A percentile compares a stretch with the other conserved stretches of the same genome.
These are phyloP conservation scores for Rhopalosiphum nymphaeae DNA, from an alignment of 2,888 invertebrate genomes.

Conservation along the genomic window DNA sequence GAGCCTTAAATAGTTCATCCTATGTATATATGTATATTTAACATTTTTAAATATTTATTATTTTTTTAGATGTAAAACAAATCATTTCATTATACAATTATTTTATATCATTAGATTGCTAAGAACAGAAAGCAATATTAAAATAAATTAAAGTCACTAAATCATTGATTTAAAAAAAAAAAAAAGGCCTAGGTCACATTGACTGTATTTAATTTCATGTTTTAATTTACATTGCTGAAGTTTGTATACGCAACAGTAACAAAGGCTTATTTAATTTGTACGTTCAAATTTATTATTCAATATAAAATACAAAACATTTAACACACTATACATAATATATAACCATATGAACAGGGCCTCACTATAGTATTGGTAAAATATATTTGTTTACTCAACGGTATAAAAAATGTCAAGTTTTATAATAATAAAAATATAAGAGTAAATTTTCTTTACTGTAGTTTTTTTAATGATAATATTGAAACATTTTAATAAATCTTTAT, in stretches of 20 bases:
- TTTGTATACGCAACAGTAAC: not conserved
- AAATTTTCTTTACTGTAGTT: not conserved
- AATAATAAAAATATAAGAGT: not conserved
- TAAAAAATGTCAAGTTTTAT: not conserved
- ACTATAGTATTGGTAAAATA: not conserved
- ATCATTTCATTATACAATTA: not conserved
- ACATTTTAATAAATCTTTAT: not conserved
- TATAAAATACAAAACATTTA: not conserved
- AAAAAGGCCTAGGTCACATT: not conserved
- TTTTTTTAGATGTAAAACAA: not conserved
- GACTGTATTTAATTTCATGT: not conserved
- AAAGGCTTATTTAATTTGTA: not conserved
- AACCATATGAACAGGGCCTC: not conserved
- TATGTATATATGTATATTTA: not conserved
- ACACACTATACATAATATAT: not conserved
- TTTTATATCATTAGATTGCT: not conserved
- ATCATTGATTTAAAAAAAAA: not conserved
- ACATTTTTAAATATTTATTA: not conserved
- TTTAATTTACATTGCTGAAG: not conserved
- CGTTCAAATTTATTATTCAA: not conserved
- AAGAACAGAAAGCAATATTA: not conserved
- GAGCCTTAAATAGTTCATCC: not conserved
- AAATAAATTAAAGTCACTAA: not conserved
- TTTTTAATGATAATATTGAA: not conserved
- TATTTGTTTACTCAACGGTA: not conserved